Evolutionary conservation across 2,888 invertebrate genomes (phyloP).

Genomic region (Mayetiola destructor): DNA sequence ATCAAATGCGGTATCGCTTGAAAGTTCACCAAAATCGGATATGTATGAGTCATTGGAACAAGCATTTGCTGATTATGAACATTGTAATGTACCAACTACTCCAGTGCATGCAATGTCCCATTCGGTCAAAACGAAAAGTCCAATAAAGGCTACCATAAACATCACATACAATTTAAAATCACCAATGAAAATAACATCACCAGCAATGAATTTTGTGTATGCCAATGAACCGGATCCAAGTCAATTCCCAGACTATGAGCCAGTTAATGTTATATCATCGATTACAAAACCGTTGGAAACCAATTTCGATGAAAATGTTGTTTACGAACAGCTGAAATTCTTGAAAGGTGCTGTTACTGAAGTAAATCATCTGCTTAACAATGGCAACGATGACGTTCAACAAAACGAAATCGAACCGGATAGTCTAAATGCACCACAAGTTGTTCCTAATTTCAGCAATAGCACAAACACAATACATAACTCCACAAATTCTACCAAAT

Average conservation of each 20-base stretch:
- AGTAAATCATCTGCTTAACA: constrained; percentile 46
- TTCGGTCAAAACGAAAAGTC: constrained; percentile 39
- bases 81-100: constrained; percentile 23
- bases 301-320: constrained; percentile 40
- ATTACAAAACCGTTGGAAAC: constrained; percentile 37
- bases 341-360: constrained; percentile 59
- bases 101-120: constrained; percentile 37
- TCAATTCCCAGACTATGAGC: constrained; percentile 36
- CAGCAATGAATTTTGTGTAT: constrained; percentile 20
- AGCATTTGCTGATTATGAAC: constrained; percentile 22
- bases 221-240: constrained; percentile 21
- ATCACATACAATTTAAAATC: constrained; percentile 50
- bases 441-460: constrained; percentile 10
- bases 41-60: constrained; percentile 27
- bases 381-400: constrained; percentile 19
- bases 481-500: too few relatives aligned
- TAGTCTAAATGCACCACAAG: constrained; percentile 7
- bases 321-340: constrained; percentile 65
- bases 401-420: background rate
- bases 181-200: constrained; percentile 36
- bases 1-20: constrained; percentile 32
- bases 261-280: constrained; percentile 36
- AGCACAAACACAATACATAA: background rate
- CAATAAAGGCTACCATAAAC: constrained; percentile 54
- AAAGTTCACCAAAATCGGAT: constrained; percentile 31